Base-by-base conservation (phyloP, 92 coral and sea anemone species). In the Epizoanthus rinbou region DNA sequence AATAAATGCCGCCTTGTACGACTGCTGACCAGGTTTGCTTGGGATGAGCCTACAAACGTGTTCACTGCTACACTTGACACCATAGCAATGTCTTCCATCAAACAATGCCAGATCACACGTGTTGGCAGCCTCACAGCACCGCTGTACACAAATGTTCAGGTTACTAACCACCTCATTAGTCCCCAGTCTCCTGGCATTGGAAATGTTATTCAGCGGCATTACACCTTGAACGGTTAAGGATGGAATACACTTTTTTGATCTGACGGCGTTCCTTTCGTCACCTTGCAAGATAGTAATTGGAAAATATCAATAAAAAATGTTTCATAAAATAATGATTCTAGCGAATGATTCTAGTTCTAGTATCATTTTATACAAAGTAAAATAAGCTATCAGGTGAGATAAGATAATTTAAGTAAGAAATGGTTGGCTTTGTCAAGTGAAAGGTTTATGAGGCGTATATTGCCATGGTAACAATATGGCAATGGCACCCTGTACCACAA, bases 91-190 rank as follows among this genome's bases (percentile, higher is more conserved):
- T 11, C 17, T 66, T 11, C 87, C 92, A 25, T 89, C 87, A 56
- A 85, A 85, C 63, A 85, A 33, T 14, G 67, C 92, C 16, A 81
- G 56, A n/a, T 89, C 86, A 24, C 92, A 89, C 33, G 63, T 62
- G 9, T 69, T 76, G 70, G 57, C 56, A 16, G 64, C 57, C 39
- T 24, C 25, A 17, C 92, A 89, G 57, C 92, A 89, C 15, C 83
- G 62, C 3, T 57, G 33, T 8, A 65, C 65, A 57, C 92, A 80
- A 15, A 43, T 69, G 41, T 54, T 24, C 18, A 80, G 85, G 37
- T 80, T 53, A 19, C 37, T 53, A 56, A 67, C 75, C 3, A 17
- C 33, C 52, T 74, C 85, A 69, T 80, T 28, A 22, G 41, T 60
- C 17, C 41, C 54, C 54, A 50, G 54, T 6, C 54, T 6, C 8